Conservation (phyloP, 2,888 invertebrate species). For the Cheilosia variabilis region DNA sequence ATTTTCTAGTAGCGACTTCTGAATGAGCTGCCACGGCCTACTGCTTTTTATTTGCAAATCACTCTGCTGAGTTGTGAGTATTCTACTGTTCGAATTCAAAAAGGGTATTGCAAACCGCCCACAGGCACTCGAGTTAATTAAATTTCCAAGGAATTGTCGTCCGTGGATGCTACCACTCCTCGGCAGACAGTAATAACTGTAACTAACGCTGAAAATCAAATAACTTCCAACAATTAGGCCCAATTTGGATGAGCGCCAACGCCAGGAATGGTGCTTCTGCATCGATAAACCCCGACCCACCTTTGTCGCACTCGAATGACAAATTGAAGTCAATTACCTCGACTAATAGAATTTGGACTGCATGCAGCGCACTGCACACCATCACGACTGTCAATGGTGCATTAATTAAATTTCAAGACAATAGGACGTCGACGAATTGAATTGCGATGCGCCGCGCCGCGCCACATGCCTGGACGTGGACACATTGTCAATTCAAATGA, state of each 20-base stretch:
- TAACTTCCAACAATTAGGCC: neutral
- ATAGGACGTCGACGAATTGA: slow-evolving; percentile 22
- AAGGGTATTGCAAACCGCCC: too few species aligned
- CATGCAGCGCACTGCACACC: slow-evolving; percentile 34
- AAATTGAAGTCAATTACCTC: slow-evolving; percentile 67
- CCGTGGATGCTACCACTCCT: too few species aligned
- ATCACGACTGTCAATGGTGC: slow-evolving; percentile 45
- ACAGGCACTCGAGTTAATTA: too few species aligned
- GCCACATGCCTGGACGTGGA: neutral
- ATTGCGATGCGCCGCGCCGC: neutral
- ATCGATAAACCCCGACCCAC: slow-evolving; percentile 25
- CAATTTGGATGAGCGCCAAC: neutral
- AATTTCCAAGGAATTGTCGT: too few species aligned
- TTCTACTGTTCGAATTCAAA: too few species aligned
- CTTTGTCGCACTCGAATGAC: slow-evolving; percentile 47
- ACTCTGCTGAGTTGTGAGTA: too few species aligned
- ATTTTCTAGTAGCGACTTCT: too few species aligned
- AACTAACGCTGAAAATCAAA: neutral
- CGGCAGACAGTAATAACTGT: too few species aligned
- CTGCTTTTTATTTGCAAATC: neutral
- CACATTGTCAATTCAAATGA: slow-evolving; percentile 17
- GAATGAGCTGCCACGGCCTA: neutral
- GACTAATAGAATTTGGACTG: slow-evolving; percentile 52
- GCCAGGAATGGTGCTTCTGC: neutral
- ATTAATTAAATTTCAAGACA: slow-evolving; percentile 65